A percentile compares a stretch with the other conserved stretches of the same genome.
Conservation (phyloP, 2,113 vertebrate species). For the Ploceus nigricollis region DNA sequence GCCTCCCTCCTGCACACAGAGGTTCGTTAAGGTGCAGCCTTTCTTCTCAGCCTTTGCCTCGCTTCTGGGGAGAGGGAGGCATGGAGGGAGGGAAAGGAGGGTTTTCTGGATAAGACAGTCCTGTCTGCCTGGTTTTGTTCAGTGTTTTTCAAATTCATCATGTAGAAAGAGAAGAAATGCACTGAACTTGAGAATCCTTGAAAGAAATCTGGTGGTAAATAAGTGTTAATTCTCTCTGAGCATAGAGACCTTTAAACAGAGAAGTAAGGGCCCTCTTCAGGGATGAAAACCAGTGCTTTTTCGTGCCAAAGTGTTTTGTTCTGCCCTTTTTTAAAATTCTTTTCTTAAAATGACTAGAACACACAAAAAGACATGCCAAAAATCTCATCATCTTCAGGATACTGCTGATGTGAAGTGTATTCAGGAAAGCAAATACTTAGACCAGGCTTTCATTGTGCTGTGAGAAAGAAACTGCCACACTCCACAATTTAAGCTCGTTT, state of each 20-base stretch:
- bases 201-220: neutral
- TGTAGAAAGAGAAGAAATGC: neutral
- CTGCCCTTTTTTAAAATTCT: neutral
- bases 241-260: neutral
- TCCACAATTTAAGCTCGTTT: neutral
- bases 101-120: neutral
- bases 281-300: neutral
- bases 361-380: neutral
- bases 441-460: neutral
- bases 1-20: neutral
- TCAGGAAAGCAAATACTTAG: neutral
- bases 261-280: neutral
- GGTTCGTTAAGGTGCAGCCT: neutral
- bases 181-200: neutral
- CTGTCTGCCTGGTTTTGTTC: neutral
- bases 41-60: neutral
- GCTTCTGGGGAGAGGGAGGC: neutral
- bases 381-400: neutral
- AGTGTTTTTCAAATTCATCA: neutral
- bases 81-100: neutral
- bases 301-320: constrained; percentile 2
- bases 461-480: neutral
- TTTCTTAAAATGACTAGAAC: neutral
- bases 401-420: neutral
- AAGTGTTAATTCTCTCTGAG: constrained; percentile 21